A percentile compares a stretch with the other conserved stretches of the same genome.
phyloP scores from a whole-genome alignment of 1,140 invertebrate genomes.

The Reticulitermes speratus region DNA sequence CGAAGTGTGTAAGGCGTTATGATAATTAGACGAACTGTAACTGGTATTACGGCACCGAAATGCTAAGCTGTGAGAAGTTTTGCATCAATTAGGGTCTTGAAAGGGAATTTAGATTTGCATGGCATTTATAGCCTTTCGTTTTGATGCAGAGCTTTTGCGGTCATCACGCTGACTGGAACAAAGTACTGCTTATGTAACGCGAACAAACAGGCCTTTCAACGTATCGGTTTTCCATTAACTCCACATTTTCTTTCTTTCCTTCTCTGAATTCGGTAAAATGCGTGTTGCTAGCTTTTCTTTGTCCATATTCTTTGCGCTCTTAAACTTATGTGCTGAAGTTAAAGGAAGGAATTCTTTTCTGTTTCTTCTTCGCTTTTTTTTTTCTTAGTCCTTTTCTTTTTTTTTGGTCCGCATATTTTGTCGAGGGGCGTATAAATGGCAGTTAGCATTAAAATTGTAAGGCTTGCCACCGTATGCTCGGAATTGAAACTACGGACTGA shows the following conservation, averaged over 20 bases:
- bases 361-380: neutral
- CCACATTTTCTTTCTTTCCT: neutral
- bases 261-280: neutral
- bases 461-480: neutral
- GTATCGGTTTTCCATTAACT: slow-evolving; percentile 16
- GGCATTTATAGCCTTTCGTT: neutral
- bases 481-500: neutral
- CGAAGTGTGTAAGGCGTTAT: no score
- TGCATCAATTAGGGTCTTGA: no score
- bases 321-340: neutral
- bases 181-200: neutral
- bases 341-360: slow-evolving; percentile 2
- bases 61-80: no score
- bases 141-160: neutral
- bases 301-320: neutral
- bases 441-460: slow-evolving; percentile 19
- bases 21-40: no score
- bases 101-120: no score
- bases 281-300: neutral
- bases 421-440: slow-evolving; percentile 16
- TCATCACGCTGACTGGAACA: slow-evolving; percentile 1
- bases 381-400: neutral
- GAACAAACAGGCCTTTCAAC: neutral
- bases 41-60: no score
- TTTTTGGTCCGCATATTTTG: slow-evolving; percentile 9